A percentile compares a stretch with the other conserved stretches of the same genome.
phyloP scores from a whole-genome alignment of 2,888 invertebrate genomes.

The Thalpophila matura region DNA sequence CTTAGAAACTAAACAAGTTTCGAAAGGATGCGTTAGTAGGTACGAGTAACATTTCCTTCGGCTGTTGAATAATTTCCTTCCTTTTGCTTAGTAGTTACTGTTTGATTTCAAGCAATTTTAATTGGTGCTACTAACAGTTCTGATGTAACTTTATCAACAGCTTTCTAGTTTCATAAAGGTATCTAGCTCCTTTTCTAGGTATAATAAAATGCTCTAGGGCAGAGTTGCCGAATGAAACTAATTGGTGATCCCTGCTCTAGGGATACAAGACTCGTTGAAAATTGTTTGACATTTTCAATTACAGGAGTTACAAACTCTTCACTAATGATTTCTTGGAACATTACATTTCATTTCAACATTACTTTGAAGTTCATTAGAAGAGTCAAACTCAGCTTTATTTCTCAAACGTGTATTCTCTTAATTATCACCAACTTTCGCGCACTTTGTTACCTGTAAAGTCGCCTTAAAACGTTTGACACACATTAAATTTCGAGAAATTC shows the following conservation, averaged over 20 bases:
- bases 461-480: not conserved
- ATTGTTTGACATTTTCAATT: constrained; percentile 1
- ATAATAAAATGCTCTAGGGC: not conserved
- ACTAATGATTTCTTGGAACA: not conserved
- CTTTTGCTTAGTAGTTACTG: constrained; percentile 17
- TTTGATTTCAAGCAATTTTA: constrained; percentile 38
- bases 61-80: constrained; percentile 48
- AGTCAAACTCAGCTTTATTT: not conserved
- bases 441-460: not conserved
- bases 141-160: constrained; percentile 28
- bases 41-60: constrained; percentile 33
- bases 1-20: constrained; percentile 12
- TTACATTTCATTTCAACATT: not conserved
- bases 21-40: constrained; percentile 24
- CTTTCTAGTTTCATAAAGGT: constrained; percentile 24
- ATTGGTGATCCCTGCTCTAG: too few relatives aligned
- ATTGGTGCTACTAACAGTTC: constrained; percentile 33
- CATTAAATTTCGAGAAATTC: constrained; percentile 23
- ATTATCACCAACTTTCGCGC: constrained; percentile 13
- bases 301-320: not conserved
- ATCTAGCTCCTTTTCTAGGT: constrained; percentile 2
- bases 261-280: too few relatives aligned
- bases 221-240: too few relatives aligned
- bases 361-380: not conserved
- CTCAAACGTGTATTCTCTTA: not conserved